phyloP scores from a whole-genome alignment of 2,888 invertebrate species.

The Dryocosmus kuriphilus region DNA sequence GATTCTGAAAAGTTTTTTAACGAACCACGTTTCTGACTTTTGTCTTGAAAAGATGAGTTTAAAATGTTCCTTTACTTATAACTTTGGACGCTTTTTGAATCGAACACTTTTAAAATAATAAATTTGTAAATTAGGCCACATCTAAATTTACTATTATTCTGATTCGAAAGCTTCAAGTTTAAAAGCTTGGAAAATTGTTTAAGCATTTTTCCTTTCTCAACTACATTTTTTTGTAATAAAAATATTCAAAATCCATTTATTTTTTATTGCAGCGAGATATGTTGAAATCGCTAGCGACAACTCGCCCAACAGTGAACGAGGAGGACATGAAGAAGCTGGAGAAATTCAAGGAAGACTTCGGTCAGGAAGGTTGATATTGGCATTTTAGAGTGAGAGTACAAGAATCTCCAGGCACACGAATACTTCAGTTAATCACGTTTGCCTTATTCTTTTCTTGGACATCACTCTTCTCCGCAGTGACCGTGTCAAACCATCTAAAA shows the following conservation, averaged over 20 bases:
- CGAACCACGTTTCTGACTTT: too few relatives aligned
- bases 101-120: too few relatives aligned
- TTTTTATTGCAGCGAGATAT: slow-evolving; percentile 87
- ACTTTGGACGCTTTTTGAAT: too few relatives aligned
- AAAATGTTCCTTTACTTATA: too few relatives aligned
- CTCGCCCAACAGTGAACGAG: slow-evolving; percentile 98
- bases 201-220: not conserved
- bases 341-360: slow-evolving; percentile 98
- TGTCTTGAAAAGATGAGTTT: too few relatives aligned
- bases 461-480: slow-evolving; percentile 9
- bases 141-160: too few relatives aligned
- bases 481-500: slow-evolving; percentile 14
- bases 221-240: slow-evolving; percentile 43
- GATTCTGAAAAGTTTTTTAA: too few relatives aligned
- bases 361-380: slow-evolving; percentile 92
- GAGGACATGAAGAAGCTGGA: slow-evolving; percentile 94
- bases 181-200: not conserved
- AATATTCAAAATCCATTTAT: slow-evolving; percentile 30
- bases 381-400: slow-evolving; percentile 41
- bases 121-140: too few relatives aligned
- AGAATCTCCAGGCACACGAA: slow-evolving; percentile 48
- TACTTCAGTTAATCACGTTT: slow-evolving; percentile 60
- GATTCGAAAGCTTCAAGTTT: not conserved
- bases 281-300: slow-evolving; percentile 92
- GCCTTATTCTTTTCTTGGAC: slow-evolving; percentile 62